Conservation (phyloP, 2,113 vertebrate genomes). For the Phrynocephalus versicolor region DNA sequence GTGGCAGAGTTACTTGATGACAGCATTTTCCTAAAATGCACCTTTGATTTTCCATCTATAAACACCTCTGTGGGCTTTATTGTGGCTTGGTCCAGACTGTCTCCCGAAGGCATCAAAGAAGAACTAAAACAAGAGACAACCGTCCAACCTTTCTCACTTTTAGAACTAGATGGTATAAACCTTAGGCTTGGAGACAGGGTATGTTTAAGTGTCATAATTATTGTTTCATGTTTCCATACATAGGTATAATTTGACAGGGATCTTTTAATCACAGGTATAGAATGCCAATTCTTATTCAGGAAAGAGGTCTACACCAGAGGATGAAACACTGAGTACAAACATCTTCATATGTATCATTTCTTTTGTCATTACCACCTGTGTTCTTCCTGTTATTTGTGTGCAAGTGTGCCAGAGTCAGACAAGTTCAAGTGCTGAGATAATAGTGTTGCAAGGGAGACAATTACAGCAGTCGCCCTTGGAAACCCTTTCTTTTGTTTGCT, state of each 20-base stretch:
- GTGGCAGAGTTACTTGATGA: slow-evolving; percentile 70
- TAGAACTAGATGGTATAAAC: slow-evolving; percentile 91
- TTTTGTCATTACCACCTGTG: not conserved
- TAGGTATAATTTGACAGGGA: not conserved
- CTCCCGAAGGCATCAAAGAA: slow-evolving; percentile 80
- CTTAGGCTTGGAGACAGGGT: slow-evolving; percentile 89
- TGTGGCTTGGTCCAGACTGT: slow-evolving; percentile 86
- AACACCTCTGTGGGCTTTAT: slow-evolving; percentile 81
- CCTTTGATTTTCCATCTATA: slow-evolving; percentile 71
- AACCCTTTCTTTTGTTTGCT: not conserved
- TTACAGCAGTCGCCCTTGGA: not conserved
- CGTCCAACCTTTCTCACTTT: slow-evolving; percentile 77
- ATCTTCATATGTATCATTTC: not conserved
- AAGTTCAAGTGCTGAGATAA: not conserved
- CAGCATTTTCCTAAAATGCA: slow-evolving; percentile 81
- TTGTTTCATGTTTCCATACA: slow-evolving; percentile 12
- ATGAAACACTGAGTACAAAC: not conserved
- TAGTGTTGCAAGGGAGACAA: not conserved
- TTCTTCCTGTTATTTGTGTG: slow-evolving; percentile 3
- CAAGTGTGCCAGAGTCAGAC: not conserved
- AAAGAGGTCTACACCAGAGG: not conserved
- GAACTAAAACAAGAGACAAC: slow-evolving; percentile 85
- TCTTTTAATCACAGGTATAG: not conserved
- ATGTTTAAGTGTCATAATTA: slow-evolving; percentile 46
- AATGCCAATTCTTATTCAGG: not conserved